Evolutionary conservation across 2,888 invertebrate genomes (phyloP), one percentile per base, ranked within the genome.

Genomic region (Drosophila niveifrons): DNA sequence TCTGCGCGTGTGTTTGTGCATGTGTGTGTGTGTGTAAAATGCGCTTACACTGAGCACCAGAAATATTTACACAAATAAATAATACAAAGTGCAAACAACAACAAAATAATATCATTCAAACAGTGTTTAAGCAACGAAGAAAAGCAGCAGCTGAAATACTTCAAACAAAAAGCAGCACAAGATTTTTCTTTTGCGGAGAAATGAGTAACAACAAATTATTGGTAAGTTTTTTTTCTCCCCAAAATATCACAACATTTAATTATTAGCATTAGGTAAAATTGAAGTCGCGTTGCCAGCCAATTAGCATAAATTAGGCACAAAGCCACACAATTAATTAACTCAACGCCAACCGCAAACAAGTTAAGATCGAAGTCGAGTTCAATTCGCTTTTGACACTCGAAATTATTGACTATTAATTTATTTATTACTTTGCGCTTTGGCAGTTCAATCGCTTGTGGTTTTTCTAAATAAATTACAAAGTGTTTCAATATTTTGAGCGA

Each of bases 201-300:
- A 91, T 91, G 91, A 86, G 85, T 84, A 81, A 79, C 90, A 83
- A 76, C 75, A 82, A 85, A 81, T 87, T 89, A 75, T 78, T 90
- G 91, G 91, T 91, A 82, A 91, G 84, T 90, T 10, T 0, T 4
- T 23, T n/a, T n/a, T n/a, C n/a, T n/a, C n/a, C 1, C 18, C 3
- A 46, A 11, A 34, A 34, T 23, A 4, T 1, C 6, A 17, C 17
- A 41, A 8, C 7, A 15, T 6, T 18, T 29, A 15, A 28, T 56
- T 56, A 34, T 34, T 23, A 23, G 13, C 36, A 23, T 58, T 55
- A 46, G 48, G n/a, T 59, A 11, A 36, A 28, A 36, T 13, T 41
- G 29, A 57, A 34, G 46, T 23, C 41, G 10, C 29, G 28, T 17
- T 29, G 29, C 62, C 48, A 62, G 29, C 64, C 48, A 62, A 76